Conservation (phyloP, 92 coral and sea anemone genomes). For the Meandrina meandrites region DNA sequence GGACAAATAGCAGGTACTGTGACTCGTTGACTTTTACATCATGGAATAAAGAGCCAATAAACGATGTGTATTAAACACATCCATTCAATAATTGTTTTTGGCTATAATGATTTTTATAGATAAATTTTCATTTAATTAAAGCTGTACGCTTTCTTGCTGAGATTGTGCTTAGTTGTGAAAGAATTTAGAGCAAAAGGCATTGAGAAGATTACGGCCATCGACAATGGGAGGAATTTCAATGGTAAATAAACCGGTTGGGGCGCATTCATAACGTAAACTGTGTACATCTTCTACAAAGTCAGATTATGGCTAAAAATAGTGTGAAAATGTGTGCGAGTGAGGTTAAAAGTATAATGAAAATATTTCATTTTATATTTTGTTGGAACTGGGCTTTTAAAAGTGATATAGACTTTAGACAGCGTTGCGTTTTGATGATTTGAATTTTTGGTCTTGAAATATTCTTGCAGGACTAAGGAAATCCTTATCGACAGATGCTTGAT, state of each 20-base stretch:
- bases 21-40: not conserved
- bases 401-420: not conserved
- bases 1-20: not conserved
- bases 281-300: not conserved
- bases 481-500: not conserved
- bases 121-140: not conserved
- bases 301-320: not conserved
- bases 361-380: not conserved
- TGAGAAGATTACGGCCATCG: not conserved
- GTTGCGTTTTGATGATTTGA: not conserved
- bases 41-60: not conserved
- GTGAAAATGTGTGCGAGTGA: not conserved
- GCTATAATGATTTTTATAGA: not conserved
- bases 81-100: not conserved
- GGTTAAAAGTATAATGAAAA: not conserved
- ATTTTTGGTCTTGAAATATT: not conserved
- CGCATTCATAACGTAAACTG: not conserved
- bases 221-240: not conserved
- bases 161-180: not conserved
- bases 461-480: not conserved
- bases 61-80: not conserved
- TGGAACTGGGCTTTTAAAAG: not conserved
- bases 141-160: not conserved
- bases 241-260: conserved; percentile 5
- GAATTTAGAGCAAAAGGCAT: not conserved